These are phyloP conservation scores for Paraescarpia echinospica DNA, from an alignment of 1,140 invertebrate species.

Conservation along the genomic window DNA sequence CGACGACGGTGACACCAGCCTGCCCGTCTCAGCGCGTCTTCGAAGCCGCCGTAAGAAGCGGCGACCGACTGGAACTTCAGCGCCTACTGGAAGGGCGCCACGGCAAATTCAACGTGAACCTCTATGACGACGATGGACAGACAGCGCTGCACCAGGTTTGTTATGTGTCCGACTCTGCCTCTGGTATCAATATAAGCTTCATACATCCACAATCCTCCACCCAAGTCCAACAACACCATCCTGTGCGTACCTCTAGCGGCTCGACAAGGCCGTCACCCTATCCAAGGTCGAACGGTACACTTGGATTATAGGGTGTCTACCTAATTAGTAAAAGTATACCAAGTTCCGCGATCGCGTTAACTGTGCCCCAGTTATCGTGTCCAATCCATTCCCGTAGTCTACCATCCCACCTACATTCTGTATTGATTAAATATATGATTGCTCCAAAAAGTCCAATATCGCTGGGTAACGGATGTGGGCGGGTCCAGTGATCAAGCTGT, in stretches of 20 bases:
- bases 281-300: neutral
- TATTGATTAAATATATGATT: neutral
- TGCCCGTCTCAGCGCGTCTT: constrained; percentile 50
- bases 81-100: constrained; percentile 54
- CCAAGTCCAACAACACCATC: neutral
- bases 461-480: neutral
- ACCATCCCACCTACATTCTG: neutral
- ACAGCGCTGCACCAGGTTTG: constrained; percentile 59
- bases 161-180: neutral
- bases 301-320: neutral
- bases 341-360: neutral
- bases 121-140: constrained; percentile 60
- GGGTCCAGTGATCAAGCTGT: neutral
- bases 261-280: neutral
- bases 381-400: too few relatives aligned
- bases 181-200: neutral
- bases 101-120: constrained; percentile 58
- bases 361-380: neutral
- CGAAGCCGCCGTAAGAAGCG: constrained; percentile 54
- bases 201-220: neutral
- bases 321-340: neutral
- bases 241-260: too few relatives aligned
- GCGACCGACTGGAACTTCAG: constrained; percentile 53
- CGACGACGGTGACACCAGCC: neutral
- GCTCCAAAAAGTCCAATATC: neutral